phyloP scores from a whole-genome alignment of 2,888 invertebrate genomes.

The Cheilosia scutellata region DNA sequence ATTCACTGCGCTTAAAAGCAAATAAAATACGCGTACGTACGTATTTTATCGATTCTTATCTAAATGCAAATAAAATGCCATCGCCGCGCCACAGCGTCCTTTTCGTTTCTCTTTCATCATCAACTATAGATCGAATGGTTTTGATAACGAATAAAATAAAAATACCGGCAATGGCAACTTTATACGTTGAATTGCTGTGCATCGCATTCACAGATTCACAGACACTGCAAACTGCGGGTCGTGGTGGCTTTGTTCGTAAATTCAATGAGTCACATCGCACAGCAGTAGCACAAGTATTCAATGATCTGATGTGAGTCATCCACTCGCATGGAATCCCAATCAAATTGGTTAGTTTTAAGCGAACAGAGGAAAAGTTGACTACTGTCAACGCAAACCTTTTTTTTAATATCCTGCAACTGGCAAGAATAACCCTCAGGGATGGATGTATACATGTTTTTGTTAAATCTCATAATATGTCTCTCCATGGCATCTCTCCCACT shows the following conservation, averaged over 20 bases:
- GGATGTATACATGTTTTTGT: neutral
- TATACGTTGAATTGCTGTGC: neutral
- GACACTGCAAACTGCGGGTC: neutral
- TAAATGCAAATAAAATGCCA: constrained; percentile 46
- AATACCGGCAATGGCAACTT: constrained; percentile 4
- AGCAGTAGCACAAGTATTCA: neutral
- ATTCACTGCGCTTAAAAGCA: constrained; percentile 15
- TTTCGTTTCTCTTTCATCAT: constrained; percentile 34
- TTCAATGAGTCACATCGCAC: constrained; percentile 30
- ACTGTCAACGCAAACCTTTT: constrained; percentile 31
- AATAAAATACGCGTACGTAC: constrained; percentile 27
- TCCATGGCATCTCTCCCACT: neutral
- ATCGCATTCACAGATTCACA: neutral
- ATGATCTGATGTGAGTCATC: constrained; percentile 55
- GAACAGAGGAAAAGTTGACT: neutral
- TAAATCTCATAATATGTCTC: neutral
- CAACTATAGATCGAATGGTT: constrained; percentile 38
- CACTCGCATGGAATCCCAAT: constrained; percentile 31
- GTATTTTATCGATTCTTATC: constrained; percentile 47
- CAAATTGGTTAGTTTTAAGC: constrained; percentile 38
- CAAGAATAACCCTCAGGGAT: constrained; percentile 5
- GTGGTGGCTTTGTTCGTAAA: constrained; percentile 13
- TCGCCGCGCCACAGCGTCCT: neutral
- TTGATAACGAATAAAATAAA: constrained; percentile 33
- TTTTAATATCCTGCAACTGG: constrained; percentile 63